Percentiles rank a stretch among this genome's conserved stretches.
Conservation (phyloP, 2,113 vertebrate species). For the Corythornis madagascariensis region DNA sequence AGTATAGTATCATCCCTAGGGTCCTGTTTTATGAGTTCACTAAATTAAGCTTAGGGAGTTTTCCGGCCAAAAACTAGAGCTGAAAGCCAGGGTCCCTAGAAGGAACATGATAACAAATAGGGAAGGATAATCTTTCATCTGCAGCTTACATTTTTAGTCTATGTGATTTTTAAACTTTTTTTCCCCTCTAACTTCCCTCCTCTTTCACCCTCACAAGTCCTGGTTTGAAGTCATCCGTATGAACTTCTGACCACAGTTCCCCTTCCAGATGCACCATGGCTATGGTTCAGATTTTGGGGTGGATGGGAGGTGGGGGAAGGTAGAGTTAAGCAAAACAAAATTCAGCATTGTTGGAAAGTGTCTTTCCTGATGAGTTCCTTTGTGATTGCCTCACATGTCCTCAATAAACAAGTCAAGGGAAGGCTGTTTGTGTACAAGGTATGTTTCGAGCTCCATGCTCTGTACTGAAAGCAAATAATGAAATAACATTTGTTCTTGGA, state of each 20-base stretch:
- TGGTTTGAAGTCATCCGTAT: background rate
- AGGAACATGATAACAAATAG: constrained; percentile 8
- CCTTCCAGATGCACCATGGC: background rate
- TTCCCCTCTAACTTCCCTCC: background rate
- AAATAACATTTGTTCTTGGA: background rate
- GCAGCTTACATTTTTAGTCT: background rate
- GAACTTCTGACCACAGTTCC: background rate
- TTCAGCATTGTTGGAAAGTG: background rate
- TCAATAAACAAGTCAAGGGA: background rate
- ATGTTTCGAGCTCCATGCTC: background rate
- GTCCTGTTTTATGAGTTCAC: constrained; percentile 43
- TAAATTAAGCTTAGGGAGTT: constrained; percentile 27
- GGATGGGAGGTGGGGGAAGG: background rate
- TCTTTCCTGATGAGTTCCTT: background rate
- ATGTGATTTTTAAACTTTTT: background rate
- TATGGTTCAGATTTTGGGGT: background rate
- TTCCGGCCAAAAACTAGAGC: constrained; percentile 3
- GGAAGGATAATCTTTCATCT: constrained; percentile 35
- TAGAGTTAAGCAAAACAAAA: background rate
- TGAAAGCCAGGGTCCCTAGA: constrained; percentile 27
- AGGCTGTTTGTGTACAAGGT: background rate
- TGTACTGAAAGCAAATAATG: background rate
- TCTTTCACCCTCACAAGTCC: background rate
- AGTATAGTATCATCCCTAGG: constrained; percentile 25
- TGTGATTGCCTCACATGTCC: background rate